Percentiles rank a stretch among this genome's conserved stretches.
Evolutionary conservation across 2,888 invertebrate species (phyloP).

Genomic region (Sycophila texana): DNA sequence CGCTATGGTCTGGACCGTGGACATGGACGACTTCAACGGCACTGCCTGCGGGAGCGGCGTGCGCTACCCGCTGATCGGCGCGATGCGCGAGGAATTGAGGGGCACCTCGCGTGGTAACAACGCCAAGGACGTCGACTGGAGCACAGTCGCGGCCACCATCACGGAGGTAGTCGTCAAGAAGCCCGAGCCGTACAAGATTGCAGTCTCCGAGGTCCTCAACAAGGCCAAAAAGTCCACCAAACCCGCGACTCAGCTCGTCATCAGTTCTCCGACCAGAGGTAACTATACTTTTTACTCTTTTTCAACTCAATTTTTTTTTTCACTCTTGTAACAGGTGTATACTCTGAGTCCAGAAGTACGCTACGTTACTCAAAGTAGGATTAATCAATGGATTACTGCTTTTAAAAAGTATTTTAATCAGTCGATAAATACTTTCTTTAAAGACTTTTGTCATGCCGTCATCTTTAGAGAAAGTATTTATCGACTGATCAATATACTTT

Average conservation of each 20-base stretch:
- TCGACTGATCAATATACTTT: too few species aligned
- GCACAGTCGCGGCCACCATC: constrained; percentile 83
- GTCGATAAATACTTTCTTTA: too few species aligned
- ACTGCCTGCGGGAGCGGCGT: constrained; percentile 88
- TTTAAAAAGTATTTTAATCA: too few species aligned
- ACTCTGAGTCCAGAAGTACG: too few species aligned
- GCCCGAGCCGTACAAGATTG: constrained; percentile 86
- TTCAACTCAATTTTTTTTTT: too few species aligned
- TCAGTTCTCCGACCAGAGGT: constrained; percentile 75
- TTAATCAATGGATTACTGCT: too few species aligned
- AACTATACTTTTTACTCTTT: constrained; percentile 21
- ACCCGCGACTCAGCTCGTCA: constrained; percentile 78
- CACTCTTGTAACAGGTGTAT: too few species aligned
- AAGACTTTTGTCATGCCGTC: too few species aligned
- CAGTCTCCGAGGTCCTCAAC: constrained; percentile 84
- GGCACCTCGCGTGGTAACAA: constrained; percentile 90
- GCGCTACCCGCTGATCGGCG: constrained; percentile 92
- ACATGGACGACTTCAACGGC: constrained; percentile 96
- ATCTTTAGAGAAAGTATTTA: too few species aligned
- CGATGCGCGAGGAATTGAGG: constrained; percentile 92
- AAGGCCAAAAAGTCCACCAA: constrained; percentile 79
- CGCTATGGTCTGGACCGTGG: constrained; percentile 97
- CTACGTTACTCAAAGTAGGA: too few species aligned
- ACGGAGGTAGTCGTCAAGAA: constrained; percentile 80
- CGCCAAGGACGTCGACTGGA: constrained; percentile 92